Base-by-base conservation (phyloP, 2,888 invertebrate genomes). In the Silvanus unidentatus region DNA sequence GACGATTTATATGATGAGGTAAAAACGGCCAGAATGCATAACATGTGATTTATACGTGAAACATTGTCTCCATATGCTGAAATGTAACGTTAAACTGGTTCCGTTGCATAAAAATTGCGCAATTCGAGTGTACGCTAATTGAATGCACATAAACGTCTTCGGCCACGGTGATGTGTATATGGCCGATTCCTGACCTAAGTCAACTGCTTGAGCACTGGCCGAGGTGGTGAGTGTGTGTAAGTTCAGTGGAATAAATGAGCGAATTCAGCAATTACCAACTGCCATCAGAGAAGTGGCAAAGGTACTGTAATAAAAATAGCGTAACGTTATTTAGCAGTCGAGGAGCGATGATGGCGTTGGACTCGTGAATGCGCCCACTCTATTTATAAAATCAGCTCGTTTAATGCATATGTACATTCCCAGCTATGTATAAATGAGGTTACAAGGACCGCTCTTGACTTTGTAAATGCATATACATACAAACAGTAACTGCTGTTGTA, bases 371-470 rank as follows among this genome's bases (percentile, higher is more conserved):
- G 32, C 32, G 32, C 32, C 32, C 13, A 32, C 32, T 32, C 32
- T 32, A 32, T 32, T 32, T 32, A 32, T 32, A 32, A 32, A 32
- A 32, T 32, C 11, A 32, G 32, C 32, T 22, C 22, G 8, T 22
- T 5, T 22, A 22, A 22, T 13, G 14, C 12, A 37, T 37, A 11
- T 37, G 45, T 45, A 47, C 48, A 47, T 50, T 45, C 49, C 22
- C 53, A 53, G 50, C 48, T 53, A 43, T 41, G 46, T 43, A 48
- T 44, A 48, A 40, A 48, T 40, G 46, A 49, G 46, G 34, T 47
- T 44, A 49, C 37, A 37, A 37, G 37, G 37, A 43, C 39, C 45
- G 45, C 43, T 40, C 41, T 44, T 46, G 44, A 29, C 42, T 44
- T 39, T 43, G 41, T 46, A 36, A 45, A 43, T 44, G n/a, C 32